phyloP scores from a whole-genome alignment of 2,888 invertebrate species.

The Nematopogon swammerdamellus region DNA sequence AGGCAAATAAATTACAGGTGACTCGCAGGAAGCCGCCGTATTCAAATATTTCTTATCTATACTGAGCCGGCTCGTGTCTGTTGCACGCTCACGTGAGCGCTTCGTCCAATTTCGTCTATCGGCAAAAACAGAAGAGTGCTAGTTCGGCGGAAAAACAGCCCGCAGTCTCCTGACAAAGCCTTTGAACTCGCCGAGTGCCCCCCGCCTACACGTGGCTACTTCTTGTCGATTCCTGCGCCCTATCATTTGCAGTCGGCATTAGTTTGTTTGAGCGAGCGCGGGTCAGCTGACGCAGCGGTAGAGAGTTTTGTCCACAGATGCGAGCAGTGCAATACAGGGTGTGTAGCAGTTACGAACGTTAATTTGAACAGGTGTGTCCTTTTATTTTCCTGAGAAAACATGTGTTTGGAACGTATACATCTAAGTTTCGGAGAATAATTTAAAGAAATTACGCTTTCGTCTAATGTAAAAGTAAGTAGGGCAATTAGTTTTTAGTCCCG shows the following conservation, averaged over 20 bases:
- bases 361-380: too few species aligned
- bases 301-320: slow-evolving; percentile 1
- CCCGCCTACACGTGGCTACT: too few species aligned
- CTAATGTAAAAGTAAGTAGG: too few species aligned
- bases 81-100: slow-evolving; percentile 12
- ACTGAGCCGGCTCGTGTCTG: not conserved
- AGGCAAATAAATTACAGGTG: not conserved
- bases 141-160: slow-evolving; percentile 29
- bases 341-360: too few species aligned
- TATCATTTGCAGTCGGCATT: slow-evolving; percentile 36
- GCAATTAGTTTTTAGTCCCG: too few species aligned
- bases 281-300: slow-evolving; percentile 9
- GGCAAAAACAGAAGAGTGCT: slow-evolving; percentile 25
- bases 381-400: too few species aligned
- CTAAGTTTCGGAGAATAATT: too few species aligned
- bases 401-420: too few species aligned
- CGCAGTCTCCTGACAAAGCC: slow-evolving; percentile 28
- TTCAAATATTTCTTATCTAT: not conserved
- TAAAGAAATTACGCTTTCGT: too few species aligned
- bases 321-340: too few species aligned
- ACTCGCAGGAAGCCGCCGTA: not conserved
- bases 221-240: slow-evolving; percentile 20
- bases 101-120: slow-evolving; percentile 23
- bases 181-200: slow-evolving; percentile 22
- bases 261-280: slow-evolving; percentile 15